Percentiles rank a stretch among this genome's conserved stretches.
These are phyloP conservation scores for Phalacrocorax aristotelis DNA, from an alignment of 2,113 vertebrate species.

Conservation along the genomic window DNA sequence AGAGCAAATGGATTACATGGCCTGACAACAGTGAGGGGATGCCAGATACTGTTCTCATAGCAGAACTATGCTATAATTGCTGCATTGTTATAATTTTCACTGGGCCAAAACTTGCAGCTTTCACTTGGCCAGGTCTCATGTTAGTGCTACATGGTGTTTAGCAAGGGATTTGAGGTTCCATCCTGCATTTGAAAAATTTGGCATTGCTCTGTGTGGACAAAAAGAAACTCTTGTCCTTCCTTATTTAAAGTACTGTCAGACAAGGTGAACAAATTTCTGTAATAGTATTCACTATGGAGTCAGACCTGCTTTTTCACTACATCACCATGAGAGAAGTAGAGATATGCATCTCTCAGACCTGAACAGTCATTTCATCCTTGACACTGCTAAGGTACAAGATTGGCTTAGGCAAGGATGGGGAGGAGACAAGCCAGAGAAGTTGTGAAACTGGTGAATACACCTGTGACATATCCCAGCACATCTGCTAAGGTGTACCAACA, in stretches of 20 bases:
- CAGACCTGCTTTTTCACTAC: background rate
- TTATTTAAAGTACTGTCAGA: background rate
- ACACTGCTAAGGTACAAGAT: background rate
- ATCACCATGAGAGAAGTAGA: background rate
- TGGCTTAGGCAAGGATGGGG: background rate
- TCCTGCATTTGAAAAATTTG: background rate
- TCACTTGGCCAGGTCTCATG: background rate
- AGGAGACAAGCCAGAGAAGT: background rate
- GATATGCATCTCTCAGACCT: background rate
- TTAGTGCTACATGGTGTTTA: background rate
- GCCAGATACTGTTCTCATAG: slow-evolving; percentile 11
- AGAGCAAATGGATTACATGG: slow-evolving; percentile 65
- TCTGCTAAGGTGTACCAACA: background rate
- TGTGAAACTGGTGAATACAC: background rate
- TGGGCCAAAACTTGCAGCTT: background rate
- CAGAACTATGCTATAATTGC: slow-evolving; percentile 43
- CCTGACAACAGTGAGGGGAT: slow-evolving; percentile 35
- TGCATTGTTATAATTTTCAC: background rate
- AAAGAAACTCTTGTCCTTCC: background rate
- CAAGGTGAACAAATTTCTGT: background rate
- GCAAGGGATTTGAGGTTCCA: background rate
- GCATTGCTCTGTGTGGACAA: background rate
- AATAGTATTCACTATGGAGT: background rate
- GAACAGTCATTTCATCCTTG: background rate
- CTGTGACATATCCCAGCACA: background rate